Evolutionary conservation across 2,113 vertebrate genomes (phyloP).

Genomic region (Jaculus jaculus): DNA sequence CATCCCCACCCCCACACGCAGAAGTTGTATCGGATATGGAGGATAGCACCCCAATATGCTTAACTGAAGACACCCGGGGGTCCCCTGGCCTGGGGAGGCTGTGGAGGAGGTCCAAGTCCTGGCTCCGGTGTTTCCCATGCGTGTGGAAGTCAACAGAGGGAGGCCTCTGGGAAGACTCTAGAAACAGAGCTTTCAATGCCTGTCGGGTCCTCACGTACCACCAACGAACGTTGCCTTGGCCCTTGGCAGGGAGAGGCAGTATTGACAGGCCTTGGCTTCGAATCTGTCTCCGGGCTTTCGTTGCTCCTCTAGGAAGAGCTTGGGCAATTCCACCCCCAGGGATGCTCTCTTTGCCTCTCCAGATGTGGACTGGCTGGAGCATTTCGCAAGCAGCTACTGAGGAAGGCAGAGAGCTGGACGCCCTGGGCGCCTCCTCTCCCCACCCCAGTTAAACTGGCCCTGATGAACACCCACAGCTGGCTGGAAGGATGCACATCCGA

Average conservation of each 20-base stretch:
- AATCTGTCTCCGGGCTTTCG: neutral
- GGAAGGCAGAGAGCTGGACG: neutral
- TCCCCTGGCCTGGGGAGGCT: neutral
- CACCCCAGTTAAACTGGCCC: neutral
- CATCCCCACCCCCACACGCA: neutral
- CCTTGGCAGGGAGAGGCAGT: neutral
- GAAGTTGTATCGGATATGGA: neutral
- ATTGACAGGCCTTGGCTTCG: neutral
- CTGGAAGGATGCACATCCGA: neutral
- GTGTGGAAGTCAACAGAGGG: neutral
- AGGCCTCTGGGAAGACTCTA: neutral
- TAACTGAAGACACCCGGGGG: neutral
- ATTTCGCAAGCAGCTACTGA: neutral
- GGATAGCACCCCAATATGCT: accelerated
- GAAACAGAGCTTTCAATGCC: neutral
- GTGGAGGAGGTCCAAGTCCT: neutral
- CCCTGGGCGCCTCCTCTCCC: neutral
- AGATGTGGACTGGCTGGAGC: too few species aligned
- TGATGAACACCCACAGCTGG: neutral
- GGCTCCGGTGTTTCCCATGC: neutral
- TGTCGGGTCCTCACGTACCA: accelerated
- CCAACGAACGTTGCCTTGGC: too few species aligned
- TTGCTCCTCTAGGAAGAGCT: neutral
- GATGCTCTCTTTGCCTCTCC: neutral
- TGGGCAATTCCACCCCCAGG: neutral